Evolutionary conservation across 2,797 vertebrate species (phyloP), one percentile per base, ranked within the genome.

Genomic region (Limosa lapponica): DNA sequence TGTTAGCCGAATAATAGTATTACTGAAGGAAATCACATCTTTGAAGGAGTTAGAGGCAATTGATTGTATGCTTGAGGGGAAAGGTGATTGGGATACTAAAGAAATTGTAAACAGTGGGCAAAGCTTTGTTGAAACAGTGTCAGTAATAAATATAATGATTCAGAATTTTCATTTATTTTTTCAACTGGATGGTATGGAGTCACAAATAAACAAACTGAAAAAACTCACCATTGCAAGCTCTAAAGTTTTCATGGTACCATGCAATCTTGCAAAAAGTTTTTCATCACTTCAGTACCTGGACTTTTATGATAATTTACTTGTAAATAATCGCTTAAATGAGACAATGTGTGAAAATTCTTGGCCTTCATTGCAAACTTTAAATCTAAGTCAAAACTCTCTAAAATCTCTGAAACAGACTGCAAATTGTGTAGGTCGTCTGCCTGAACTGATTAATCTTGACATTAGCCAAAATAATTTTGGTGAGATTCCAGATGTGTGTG

Each of bases 211-310:
- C 5, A 34, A 73, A 13, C 41, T 98, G 25, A 98, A 96, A 78
- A 96, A 70, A 30, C 44, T 98, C 46, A 98, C 95, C 11, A 41
- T 98, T 19, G 89, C 91, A 88, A 98, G 97, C 44, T 87, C 97
- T 59, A 98, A 93, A 4, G 98, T 98, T 43, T 98, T 98, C 54
- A 95, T 99, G 67, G 98, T 99, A 72, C 91, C 98, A 16, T 98
- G 97, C 39, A 1, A 0, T 0, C 93, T 98, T 67, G 97, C 98
- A 17, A n/a, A 0, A 14, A 10, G 74, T 57, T 97, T 99, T 80
- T 55, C 3, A 23, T 97, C 97, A 8, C 58, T 99, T 43, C 65
- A 97, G 28, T 98, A 98, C 91, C 94, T 99, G 62, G 98, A 99
- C 93, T 87, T 99, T 13, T 97, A 96, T 70, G 95, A 95, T 51